Base-by-base conservation (phyloP, 2,888 invertebrate species). In the Hartigia nigra region DNA sequence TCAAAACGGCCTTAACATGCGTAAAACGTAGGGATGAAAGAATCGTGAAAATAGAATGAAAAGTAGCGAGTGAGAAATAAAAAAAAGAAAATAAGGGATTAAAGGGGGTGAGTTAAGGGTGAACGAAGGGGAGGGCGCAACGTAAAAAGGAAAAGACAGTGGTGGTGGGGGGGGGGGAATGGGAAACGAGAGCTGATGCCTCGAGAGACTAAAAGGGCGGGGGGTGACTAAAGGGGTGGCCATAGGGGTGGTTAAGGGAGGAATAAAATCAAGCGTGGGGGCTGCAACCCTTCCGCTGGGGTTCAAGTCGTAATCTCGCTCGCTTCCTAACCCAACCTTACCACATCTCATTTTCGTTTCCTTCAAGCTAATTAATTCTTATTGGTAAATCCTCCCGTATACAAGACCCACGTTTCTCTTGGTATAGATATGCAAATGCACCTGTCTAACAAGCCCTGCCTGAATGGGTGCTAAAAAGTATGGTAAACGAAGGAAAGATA, bases 251-350 rank as follows among this genome's bases (percentile, higher is more conserved):
- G 76, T 76, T 76, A 84, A 83, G 86, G 84, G 86, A 86, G 87
- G 87, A 89, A 90, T 90, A 90, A 90, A 89, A 90, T 90, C 88
- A 89, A 87, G 87, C 87, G 85, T 81, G 84, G 85, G 85, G 88
- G 86, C 84, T 87, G 83, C 88, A 90, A 90, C 90, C 90, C 89
- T 90, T 89, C 85, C 86, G 86, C 81, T 82, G 81, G 79, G 83
- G 85, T 84, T 84, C 72, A 87, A 87, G 84, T 87, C 86, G 88
- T 88, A 88, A 89, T 89, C 89, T 88, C 85, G 81, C 85, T 81
- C 76, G 82, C 82, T 83, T 81, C 82, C 83, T 83, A 23, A 75
- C 76, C 75, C 83, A 82, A 82, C 81, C 83, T 84, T 83, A 84
- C 81, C 82, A 86, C 87, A 87, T 88, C 86, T 88, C 86, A 85